A percentile compares a stretch with the other conserved stretches of the same genome.
These are phyloP conservation scores for Griposia aprilina DNA, from an alignment of 2,888 invertebrate species.

Conservation along the genomic window DNA sequence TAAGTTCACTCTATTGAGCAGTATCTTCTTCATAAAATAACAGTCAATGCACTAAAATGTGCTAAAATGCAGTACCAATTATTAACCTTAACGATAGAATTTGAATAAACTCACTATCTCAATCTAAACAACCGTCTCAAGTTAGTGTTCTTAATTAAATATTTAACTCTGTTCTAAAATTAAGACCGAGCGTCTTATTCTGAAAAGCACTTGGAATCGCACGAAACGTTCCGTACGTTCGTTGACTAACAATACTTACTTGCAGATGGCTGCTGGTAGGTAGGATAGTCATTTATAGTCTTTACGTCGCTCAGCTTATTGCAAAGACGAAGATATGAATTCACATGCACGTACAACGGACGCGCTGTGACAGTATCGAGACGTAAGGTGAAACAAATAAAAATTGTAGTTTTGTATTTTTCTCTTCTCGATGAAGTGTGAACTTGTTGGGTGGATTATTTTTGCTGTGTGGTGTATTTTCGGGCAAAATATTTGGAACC, in stretches of 20 bases:
- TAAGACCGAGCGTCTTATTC: constrained; percentile 71
- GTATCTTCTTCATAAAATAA: not conserved
- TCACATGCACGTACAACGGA: constrained; percentile 50
- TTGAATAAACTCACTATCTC: constrained; percentile 37
- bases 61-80: not conserved
- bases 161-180: constrained; percentile 74
- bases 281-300: constrained; percentile 44
- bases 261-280: not conserved
- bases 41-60: not conserved
- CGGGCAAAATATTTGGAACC: too few relatives aligned
- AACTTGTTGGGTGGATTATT: constrained; percentile 1
- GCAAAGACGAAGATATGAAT: constrained; percentile 52
- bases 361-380: constrained; percentile 31
- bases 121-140: constrained; percentile 66
- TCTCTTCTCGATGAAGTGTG: constrained; percentile 3
- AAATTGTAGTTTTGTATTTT: constrained; percentile 40
- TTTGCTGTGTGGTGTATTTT: not conserved
- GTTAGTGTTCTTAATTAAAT: constrained; percentile 77
- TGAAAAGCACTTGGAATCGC: constrained; percentile 41
- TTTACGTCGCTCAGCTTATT: constrained; percentile 37
- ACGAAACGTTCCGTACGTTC: constrained; percentile 40
- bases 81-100: constrained; percentile 1
- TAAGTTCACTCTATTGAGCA: not conserved
- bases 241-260: constrained; percentile 47
- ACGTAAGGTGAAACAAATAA: constrained; percentile 39